Percentiles rank a stretch among this genome's conserved stretches.
phyloP scores from a whole-genome alignment of 2,888 invertebrate genomes.

The Tenthredo livida region DNA sequence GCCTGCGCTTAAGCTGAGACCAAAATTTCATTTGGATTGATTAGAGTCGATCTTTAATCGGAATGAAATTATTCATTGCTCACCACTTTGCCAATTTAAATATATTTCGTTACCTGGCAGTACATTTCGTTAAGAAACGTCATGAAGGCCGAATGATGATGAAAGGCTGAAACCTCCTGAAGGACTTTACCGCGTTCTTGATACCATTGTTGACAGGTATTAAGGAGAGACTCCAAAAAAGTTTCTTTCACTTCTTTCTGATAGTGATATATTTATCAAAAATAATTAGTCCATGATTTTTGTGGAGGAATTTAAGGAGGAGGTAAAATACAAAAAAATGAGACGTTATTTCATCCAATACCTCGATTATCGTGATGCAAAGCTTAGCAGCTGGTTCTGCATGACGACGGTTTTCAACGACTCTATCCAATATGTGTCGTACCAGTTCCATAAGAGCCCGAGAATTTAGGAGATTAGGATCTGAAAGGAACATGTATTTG shows the following conservation, averaged over 20 bases:
- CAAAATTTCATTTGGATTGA: not conserved
- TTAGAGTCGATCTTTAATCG: not conserved
- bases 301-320: not conserved
- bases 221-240: slow-evolving; percentile 92
- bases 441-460: slow-evolving; percentile 92
- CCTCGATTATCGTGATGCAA: slow-evolving; percentile 91
- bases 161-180: slow-evolving; percentile 67
- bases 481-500: slow-evolving; percentile 74
- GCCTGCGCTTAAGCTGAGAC: slow-evolving; percentile 85
- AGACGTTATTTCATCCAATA: slow-evolving; percentile 61
- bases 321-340: not conserved
- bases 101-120: slow-evolving; percentile 80
- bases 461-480: slow-evolving; percentile 88
- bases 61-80: not conserved
- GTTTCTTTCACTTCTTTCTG: slow-evolving; percentile 91
- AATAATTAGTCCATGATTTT: not conserved
- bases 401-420: slow-evolving; percentile 89
- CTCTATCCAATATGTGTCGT: slow-evolving; percentile 88
- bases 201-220: slow-evolving; percentile 94
- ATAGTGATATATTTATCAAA: not conserved
- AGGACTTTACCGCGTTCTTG: slow-evolving; percentile 88
- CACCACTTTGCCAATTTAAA: not conserved
- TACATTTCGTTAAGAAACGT: slow-evolving; percentile 95
- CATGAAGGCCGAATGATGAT: slow-evolving; percentile 85
- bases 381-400: slow-evolving; percentile 92